Evolutionary conservation across 2,797 vertebrate genomes (phyloP), one percentile per base, ranked within the genome.

Genomic region (Sebastes aleutianus): DNA sequence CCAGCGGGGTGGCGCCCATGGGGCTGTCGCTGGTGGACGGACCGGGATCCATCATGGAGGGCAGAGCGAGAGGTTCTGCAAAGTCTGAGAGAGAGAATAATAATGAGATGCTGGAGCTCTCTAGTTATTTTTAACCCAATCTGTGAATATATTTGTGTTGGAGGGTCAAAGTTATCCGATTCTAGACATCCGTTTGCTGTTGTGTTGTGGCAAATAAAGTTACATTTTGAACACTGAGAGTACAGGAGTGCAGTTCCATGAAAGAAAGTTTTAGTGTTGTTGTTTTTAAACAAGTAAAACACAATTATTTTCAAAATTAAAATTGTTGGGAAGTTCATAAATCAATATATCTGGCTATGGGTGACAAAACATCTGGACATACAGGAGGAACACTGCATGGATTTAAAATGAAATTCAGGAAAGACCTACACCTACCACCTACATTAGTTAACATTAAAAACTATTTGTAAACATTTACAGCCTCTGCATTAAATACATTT

Each of bases 21-120:
- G 85, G 79, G 75, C 86, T 93, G 78, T 93, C 89, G 16, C 90
- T 88, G 82, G 83, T 82, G 76, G 94, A 94, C 3, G 91, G 93
- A 59, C 95, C 96, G 0, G 87, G 87, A 59, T 96, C 96, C 76
- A 96, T 95, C 88, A 96, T 96, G 16, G 96, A 93, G 85, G 97
- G 95, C 71, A 97, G 82, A 22, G 89, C 86, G 84, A 99, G 93
- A 0, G 99, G 99, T 84, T 99, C 99, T 1, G 99, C 98, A n/a
- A 99, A 99, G 94, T 99, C 99, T 99, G 80, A 64, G 34, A 31
- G 31, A 36, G 6, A 80, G 6, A 32, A 29, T 24, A 62, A 70
- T n/a, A 63, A 66, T 47, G 13, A 75, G 32, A 79, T 13, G 14
- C 57, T 67, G 50, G 4, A 50, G 20, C 12, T 74, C 26, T 64